Conservation (phyloP, 2,797 vertebrate genomes). For the Coregonus suidteri region DNA sequence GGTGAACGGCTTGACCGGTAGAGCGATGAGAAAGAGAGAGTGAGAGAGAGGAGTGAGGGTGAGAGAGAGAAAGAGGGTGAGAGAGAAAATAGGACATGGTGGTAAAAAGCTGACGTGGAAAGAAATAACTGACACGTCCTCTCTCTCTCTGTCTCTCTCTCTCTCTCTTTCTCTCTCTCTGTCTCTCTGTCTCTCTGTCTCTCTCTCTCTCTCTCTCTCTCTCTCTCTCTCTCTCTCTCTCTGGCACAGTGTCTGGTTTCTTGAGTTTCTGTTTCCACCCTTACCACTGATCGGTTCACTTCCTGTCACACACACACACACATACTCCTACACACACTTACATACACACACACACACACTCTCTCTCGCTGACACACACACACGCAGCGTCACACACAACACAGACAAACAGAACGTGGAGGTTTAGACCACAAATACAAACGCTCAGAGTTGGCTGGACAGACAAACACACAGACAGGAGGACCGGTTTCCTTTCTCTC, state of each 20-base stretch:
- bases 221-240: neutral
- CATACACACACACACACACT: neutral
- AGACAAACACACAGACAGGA: neutral
- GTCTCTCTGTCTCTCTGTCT: neutral
- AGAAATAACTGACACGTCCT: neutral
- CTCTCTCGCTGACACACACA: neutral
- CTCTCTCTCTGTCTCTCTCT: neutral
- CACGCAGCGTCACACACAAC: neutral
- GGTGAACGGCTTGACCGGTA: no score
- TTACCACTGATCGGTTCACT: neutral
- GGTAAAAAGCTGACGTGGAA: neutral
- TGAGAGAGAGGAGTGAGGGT: no score
- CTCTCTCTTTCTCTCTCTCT: no score
- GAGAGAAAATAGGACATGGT: neutral
- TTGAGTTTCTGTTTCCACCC: neutral
- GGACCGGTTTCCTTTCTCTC: neutral
- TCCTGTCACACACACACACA: neutral
- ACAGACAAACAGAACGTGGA: neutral
- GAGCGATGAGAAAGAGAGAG: no score
- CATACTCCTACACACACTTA: neutral
- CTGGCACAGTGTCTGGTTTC: neutral
- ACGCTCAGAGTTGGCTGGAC: neutral
- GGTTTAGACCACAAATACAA: neutral
- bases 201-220: neutral
- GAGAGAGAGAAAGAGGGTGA: neutral